These are phyloP conservation scores for Zootoca vivipara DNA, from an alignment of 2,113 vertebrate species.

Conservation along the genomic window DNA sequence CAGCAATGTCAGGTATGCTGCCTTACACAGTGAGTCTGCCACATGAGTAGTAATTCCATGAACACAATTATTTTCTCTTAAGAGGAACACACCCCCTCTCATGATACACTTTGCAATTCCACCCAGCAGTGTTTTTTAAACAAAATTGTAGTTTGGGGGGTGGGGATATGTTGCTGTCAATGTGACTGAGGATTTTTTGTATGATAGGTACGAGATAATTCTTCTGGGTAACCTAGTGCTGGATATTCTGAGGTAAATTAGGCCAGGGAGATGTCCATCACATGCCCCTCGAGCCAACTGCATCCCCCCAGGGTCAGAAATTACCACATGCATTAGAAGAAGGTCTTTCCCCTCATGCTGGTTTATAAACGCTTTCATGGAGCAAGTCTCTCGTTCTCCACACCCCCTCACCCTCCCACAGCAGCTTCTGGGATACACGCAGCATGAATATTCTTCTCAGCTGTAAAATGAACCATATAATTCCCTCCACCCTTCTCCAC, in stretches of 20 bases:
- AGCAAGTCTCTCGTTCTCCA: not conserved
- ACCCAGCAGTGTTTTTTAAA: not conserved
- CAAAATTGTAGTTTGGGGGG: not conserved
- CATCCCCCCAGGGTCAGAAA: not conserved
- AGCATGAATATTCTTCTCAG: not conserved
- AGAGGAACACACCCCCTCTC: not conserved
- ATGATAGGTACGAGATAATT: not conserved
- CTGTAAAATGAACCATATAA: constrained; percentile 5
- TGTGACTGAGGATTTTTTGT: not conserved
- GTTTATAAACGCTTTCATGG: constrained; percentile 7
- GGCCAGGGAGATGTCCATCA: not conserved
- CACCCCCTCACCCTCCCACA: not conserved
- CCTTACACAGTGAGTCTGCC: not conserved
- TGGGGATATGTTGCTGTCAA: not conserved
- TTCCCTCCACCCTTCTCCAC: not conserved
- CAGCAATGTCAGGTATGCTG: not conserved
- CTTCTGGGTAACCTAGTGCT: not conserved
- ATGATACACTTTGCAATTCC: not conserved
- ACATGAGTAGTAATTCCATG: not conserved
- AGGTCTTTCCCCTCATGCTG: not conserved
- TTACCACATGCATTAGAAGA: not conserved
- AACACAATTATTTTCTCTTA: not conserved
- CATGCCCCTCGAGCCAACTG: not conserved
- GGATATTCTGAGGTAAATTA: not conserved
- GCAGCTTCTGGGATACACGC: not conserved